Percentiles rank a stretch among this genome's conserved stretches.
These are phyloP conservation scores for Philonicus albiceps DNA, from an alignment of 2,888 invertebrate species.

Conservation along the genomic window DNA sequence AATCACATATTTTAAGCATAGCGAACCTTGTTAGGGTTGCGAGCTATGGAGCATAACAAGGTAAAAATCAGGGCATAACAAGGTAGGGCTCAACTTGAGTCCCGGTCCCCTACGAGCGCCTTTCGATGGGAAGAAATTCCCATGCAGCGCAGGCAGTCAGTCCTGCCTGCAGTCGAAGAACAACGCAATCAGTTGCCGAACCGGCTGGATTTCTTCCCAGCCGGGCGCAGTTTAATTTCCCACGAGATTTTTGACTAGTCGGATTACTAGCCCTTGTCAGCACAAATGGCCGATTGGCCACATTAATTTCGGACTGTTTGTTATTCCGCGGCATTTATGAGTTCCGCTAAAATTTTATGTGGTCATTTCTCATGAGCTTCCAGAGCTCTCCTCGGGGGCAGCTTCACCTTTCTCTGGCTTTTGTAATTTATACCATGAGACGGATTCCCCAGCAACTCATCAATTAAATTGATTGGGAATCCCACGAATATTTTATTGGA, in stretches of 20 bases:
- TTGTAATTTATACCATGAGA: neutral
- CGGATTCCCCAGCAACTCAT: neutral
- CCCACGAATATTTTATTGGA: slow-evolving; percentile 15
- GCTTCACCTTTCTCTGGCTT: neutral
- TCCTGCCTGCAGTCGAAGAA: neutral
- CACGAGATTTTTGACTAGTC: neutral
- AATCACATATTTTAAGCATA: neutral
- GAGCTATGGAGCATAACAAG: slow-evolving; percentile 14
- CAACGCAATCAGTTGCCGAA: neutral
- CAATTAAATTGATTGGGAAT: neutral
- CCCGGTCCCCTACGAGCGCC: neutral
- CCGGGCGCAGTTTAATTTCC: neutral
- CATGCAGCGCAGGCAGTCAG: neutral
- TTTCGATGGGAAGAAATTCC: slow-evolving; percentile 8
- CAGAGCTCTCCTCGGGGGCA: neutral
- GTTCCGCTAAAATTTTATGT: neutral
- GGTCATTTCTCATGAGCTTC: neutral
- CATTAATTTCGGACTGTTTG: neutral
- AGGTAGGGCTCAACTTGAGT: neutral
- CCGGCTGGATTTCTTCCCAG: neutral
- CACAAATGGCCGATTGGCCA: neutral
- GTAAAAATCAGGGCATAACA: slow-evolving; percentile 14
- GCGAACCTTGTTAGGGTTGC: slow-evolving; percentile 6
- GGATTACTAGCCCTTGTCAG: neutral
- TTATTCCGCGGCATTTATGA: neutral